A percentile compares a stretch with the other conserved stretches of the same genome.
These are phyloP conservation scores for Cyaniris semiargus DNA, from an alignment of 2,888 invertebrate genomes.

Conservation along the genomic window DNA sequence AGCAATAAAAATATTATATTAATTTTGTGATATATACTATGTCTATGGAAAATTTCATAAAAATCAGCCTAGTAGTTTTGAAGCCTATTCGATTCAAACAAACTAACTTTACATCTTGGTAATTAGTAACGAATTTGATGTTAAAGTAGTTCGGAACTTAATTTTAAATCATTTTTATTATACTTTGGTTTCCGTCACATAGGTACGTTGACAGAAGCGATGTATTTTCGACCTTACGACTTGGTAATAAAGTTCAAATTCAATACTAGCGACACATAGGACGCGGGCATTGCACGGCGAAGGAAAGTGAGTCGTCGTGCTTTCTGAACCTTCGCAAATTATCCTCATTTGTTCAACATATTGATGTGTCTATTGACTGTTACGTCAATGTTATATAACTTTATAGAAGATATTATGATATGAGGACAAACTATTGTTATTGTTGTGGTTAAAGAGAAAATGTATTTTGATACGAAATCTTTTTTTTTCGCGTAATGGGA, in stretches of 20 bases:
- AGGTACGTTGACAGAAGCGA: neutral
- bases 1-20: no score
- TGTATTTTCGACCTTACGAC: neutral
- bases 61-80: no score
- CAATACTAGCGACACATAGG: neutral
- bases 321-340: conserved; percentile 64
- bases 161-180: neutral
- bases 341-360: conserved; percentile 53
- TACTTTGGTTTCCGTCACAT: neutral
- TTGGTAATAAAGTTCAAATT: neutral
- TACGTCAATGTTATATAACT: neutral
- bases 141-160: neutral
- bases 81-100: no score
- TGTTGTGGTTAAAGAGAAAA: neutral
- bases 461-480: no score
- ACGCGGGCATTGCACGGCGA: conserved; percentile 53
- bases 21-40: no score
- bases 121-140: neutral
- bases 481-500: no score
- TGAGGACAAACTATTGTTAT: neutral
- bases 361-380: conserved; percentile 33
- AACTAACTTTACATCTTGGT: no score
- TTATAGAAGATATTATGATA: neutral
- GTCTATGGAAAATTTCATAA: no score
- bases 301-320: conserved; percentile 73